Conservation (phyloP, 2,888 invertebrate species). For the Papilio demoleus region DNA sequence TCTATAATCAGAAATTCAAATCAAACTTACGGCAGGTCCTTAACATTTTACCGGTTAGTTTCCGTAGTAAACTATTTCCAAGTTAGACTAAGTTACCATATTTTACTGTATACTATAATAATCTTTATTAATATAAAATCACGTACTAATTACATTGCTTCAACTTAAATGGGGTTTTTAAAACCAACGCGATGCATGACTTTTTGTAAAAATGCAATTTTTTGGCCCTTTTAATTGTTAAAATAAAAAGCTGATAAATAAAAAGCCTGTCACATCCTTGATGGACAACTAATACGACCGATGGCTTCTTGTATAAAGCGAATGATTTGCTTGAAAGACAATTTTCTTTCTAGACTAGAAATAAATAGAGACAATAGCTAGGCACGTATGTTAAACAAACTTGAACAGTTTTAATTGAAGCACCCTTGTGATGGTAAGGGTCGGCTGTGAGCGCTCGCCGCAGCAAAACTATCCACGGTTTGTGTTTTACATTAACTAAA, state of each 20-base stretch:
- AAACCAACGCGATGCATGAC: neutral
- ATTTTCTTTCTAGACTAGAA: constrained; percentile 56
- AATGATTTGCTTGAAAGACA: neutral
- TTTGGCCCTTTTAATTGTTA: too few relatives aligned
- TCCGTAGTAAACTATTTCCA: constrained; percentile 50
- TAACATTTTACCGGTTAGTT: constrained; percentile 47
- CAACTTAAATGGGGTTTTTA: too few relatives aligned
- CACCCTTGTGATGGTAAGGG: constrained; percentile 64
- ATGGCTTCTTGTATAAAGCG: too few relatives aligned
- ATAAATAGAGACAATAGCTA: constrained; percentile 54
- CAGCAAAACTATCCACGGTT: constrained; percentile 52
- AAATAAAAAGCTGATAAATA: too few relatives aligned
- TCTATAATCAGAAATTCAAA: constrained; percentile 39
- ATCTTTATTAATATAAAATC: too few relatives aligned
- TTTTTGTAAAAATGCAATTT: neutral
- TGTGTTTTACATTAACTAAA: constrained; percentile 62
- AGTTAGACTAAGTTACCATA: too few relatives aligned
- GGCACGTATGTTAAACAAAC: constrained; percentile 77
- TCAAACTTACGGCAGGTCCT: constrained; percentile 34
- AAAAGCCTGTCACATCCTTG: too few relatives aligned
- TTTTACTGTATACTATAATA: too few relatives aligned
- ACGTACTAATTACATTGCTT: too few relatives aligned
- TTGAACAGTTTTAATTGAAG: constrained; percentile 78
- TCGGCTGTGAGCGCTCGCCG: constrained; percentile 51
- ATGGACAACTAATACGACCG: neutral